Base-by-base conservation (phyloP, 2,113 vertebrate genomes). In the Ptychochromis oligacanthus region DNA sequence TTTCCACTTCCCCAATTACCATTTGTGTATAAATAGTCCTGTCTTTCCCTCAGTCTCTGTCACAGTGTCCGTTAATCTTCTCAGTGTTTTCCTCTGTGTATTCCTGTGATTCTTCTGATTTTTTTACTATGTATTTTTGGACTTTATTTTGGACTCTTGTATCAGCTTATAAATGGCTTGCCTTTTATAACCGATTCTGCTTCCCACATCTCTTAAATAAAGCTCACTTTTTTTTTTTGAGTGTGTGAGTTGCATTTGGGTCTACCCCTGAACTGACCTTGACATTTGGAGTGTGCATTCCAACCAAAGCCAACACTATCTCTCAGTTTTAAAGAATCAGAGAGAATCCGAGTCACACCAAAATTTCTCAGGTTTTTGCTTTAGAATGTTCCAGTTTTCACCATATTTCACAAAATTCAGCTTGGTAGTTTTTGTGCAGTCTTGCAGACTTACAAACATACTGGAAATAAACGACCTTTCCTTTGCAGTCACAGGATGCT, bases 401-500 rank as follows among this genome's bases (percentile, higher is more conserved):
- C 43, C 5, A 15, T 15, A 5, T 49, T 49, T 49, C 43, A 9
- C 14, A 67, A 46, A 46, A 67, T 67, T 4, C 26, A 1, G 0
- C 9, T 67, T 26, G 5, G 38, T 11, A n/a, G 18, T 12, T 28
- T 49, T 9, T 67, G 14, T 4, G 22, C 24, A 46, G 62, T 46
- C 43, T 26, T 5, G 0, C 24, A 46, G 43, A 46, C 36, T 24
- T 43, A 3, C 8, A 67, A 4, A 67, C 3, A 67, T 24, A 49
- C 18, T 24, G 46, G 22, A 49, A 36, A 36, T 6, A 36, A 8
- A 36, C 2, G 6, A 6, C 36, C 36, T 36, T 36, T 36, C 7
- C 3, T 6, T 36, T 36, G 36, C 36, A 36, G 7, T 36, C 36
- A 36, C 36, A 36, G 36, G 6, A 36, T 36, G 8, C 36, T 36